These are phyloP conservation scores for Siderastrea siderea DNA, from an alignment of 92 coral and sea anemone species.

Conservation along the genomic window DNA sequence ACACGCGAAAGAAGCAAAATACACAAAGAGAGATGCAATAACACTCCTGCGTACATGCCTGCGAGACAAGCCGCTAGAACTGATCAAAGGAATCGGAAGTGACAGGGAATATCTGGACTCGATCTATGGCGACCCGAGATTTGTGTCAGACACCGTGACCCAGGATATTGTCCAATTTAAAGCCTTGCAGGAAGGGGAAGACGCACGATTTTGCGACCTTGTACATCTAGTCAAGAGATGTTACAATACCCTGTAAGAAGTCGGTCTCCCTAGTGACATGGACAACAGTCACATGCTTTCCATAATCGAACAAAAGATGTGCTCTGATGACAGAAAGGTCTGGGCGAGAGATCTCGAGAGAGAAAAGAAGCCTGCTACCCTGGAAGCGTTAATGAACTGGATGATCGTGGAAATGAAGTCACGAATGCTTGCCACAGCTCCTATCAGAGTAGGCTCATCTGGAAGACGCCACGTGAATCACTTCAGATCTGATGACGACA, in stretches of 20 bases:
- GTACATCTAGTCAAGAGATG: conserved; percentile 54
- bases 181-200: conserved; percentile 40
- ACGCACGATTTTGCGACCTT: conserved; percentile 56
- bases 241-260: conserved; percentile 55
- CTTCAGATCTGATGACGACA: not conserved
- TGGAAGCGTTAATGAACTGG: conserved; percentile 60
- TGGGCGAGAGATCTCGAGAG: conserved; percentile 59
- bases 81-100: conserved; percentile 66
- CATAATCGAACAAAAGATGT: conserved; percentile 65
- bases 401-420: conserved; percentile 44
- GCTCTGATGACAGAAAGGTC: conserved; percentile 58
- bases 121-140: conserved; percentile 45
- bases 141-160: conserved; percentile 44
- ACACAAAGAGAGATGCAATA: conserved; percentile 55
- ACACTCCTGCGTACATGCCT: conserved; percentile 51
- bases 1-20: conserved; percentile 50
- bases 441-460: conserved; percentile 26
- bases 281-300: conserved; percentile 67
- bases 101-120: conserved; percentile 67
- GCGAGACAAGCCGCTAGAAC: conserved; percentile 52
- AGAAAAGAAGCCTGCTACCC: conserved; percentile 55
- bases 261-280: conserved; percentile 56
- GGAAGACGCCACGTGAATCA: conserved; percentile 26
- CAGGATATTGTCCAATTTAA: conserved; percentile 47
- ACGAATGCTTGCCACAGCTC: conserved; percentile 69